Conservation (phyloP, 1,140 invertebrate species). For the Lordiphosa collinella region DNA sequence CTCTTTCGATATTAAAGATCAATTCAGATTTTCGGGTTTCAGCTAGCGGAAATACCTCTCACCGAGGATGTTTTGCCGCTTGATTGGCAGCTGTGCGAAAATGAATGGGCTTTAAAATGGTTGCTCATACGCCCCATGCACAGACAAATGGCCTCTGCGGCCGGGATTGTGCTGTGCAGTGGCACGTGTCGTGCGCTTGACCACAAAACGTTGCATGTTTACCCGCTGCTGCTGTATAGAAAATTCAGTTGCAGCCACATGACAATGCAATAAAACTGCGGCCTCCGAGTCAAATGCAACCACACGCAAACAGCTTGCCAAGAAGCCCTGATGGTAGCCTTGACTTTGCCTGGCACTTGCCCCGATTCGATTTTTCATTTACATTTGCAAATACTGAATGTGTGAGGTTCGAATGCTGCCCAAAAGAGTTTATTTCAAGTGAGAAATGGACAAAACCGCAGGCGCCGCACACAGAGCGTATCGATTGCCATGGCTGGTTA, state of each 20-base stretch:
- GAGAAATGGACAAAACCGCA: constrained; percentile 22
- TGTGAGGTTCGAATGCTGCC: constrained; percentile 12
- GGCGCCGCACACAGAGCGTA: constrained; percentile 8
- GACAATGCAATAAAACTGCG: constrained; percentile 69
- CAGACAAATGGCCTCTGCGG: neutral
- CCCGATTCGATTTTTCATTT: constrained; percentile 4
- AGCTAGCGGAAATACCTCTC: constrained; percentile 56
- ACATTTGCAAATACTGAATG: neutral
- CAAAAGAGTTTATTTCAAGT: neutral
- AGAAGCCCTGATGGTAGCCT: constrained; percentile 44
- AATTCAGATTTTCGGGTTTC: constrained; percentile 24
- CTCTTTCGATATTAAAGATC: constrained; percentile 35
- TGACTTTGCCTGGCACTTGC: constrained; percentile 48
- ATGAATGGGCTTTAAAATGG: constrained; percentile 14
- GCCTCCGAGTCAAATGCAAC: constrained; percentile 49
- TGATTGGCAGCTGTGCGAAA: neutral
- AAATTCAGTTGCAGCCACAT: constrained; percentile 67
- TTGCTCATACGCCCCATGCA: constrained; percentile 24
- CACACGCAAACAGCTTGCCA: constrained; percentile 57
- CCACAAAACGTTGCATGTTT: constrained; percentile 71
- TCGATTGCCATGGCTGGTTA: constrained; percentile 22
- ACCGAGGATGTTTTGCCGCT: constrained; percentile 4
- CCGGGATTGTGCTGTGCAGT: neutral
- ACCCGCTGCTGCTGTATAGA: constrained; percentile 34
- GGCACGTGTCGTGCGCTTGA: constrained; percentile 54